Evolutionary conservation across 23 tunicate genomes (phyloP), one percentile per base, ranked within the genome.

Genomic region (Clavelina lepadiformis): DNA sequence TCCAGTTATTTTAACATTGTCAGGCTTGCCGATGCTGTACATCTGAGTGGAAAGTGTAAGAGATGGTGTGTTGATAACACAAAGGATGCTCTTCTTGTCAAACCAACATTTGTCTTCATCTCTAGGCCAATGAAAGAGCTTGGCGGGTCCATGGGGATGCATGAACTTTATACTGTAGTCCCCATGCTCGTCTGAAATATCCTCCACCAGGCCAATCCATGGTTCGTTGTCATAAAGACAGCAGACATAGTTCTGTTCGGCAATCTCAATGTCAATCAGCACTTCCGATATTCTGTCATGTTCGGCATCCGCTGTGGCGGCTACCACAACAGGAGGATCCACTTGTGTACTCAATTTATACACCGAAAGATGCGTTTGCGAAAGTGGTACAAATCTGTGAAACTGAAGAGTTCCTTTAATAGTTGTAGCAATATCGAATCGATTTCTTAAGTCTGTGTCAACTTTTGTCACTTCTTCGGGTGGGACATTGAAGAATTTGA

Each of bases 141-240:
- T 35, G 26, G 68, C 49, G 13, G 68, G 68, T 3, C 49, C 49
- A 36, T 63, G 68, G 5, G 68, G 68, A 35, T 63, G 68, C 49
- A 63, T 36, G 22, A 63, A 63, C 51, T 63, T 63, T 23, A 63
- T 21, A 3, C 3, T 21, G 31, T 18, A 63, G 68, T 63, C 50
- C 3, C 68, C 68, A 63, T 36, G 38, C 31, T 63, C 68, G 5
- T 63, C 50, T 36, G 65, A 58, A 25, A 23, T 58, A 11, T 58
- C 65, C 31, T 58, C 65, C 20, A 58, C 65, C 65, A 58, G 5
- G 19, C 65, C 65, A 5, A 58, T 58, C 65, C 35, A 11, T n/a
- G 59, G 59, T 53, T 63, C 11, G 5, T 36, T 28, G 38, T 63
- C 50, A 36, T 63, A 63, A 11, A 7, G 37, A 27, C 51, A 63